A percentile compares a stretch with the other conserved stretches of the same genome.
Evolutionary conservation across 2,797 vertebrate genomes (phyloP).

Genomic region (Amblyopsis hoosieri): DNA sequence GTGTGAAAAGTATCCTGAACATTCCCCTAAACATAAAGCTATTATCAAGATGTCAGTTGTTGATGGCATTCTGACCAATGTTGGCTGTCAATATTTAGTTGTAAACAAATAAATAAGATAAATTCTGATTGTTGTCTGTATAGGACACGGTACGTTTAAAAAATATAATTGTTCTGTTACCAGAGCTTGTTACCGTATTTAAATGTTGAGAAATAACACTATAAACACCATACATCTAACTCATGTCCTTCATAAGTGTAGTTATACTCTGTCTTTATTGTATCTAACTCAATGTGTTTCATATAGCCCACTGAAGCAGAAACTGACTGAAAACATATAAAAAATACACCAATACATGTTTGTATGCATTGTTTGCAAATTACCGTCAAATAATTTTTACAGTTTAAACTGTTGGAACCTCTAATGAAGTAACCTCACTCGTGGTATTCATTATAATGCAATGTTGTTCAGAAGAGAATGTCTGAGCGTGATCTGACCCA

Average conservation of each 20-base stretch:
- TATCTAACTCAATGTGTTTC: too few species aligned
- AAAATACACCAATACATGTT: not conserved
- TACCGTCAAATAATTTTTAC: not conserved
- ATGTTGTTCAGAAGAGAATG: slow-evolving; percentile 1
- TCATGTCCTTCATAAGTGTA: too few species aligned
- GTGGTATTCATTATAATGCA: not conserved
- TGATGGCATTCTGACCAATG: not conserved
- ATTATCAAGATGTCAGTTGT: not conserved
- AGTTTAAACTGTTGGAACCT: slow-evolving; percentile 7
- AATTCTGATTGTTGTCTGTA: too few species aligned
- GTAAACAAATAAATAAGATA: slow-evolving; percentile 2
- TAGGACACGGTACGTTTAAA: slow-evolving; percentile 7
- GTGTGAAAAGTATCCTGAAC: not conserved
- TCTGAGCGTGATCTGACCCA: not conserved
- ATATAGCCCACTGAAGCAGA: not conserved
- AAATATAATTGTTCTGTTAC: slow-evolving; percentile 11
- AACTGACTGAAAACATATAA: slow-evolving; percentile 12
- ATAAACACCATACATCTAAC: too few species aligned
- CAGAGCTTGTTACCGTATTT: slow-evolving; percentile 19
- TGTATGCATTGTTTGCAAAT: slow-evolving; percentile 3
- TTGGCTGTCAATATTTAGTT: slow-evolving; percentile 9
- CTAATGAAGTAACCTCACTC: not conserved
- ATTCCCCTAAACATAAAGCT: not conserved
- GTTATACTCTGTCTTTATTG: too few species aligned
- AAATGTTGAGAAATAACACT: too few species aligned